Conservation (phyloP, 2,113 vertebrate genomes). For the Salvelinus namaycush region DNA sequence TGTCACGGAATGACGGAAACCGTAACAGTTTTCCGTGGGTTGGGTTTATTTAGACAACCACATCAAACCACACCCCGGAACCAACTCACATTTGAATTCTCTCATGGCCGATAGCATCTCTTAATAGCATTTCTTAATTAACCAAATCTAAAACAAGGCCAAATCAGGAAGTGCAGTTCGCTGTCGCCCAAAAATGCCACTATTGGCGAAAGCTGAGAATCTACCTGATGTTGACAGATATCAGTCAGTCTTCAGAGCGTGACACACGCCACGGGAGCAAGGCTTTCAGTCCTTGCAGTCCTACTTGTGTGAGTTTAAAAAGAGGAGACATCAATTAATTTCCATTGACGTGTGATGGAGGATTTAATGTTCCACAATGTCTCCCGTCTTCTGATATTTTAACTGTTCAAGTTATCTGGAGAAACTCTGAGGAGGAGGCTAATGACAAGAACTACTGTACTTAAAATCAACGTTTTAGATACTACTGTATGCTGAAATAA, state of each 20-base stretch:
- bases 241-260: slow-evolving; percentile 30
- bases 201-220: slow-evolving; percentile 36
- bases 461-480: background rate
- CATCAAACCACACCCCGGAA: too few relatives aligned
- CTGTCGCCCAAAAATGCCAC: slow-evolving; percentile 2
- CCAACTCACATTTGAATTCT: too few relatives aligned
- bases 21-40: too few relatives aligned
- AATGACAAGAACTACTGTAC: background rate
- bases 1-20: too few relatives aligned
- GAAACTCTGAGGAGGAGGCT: background rate
- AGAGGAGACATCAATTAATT: slow-evolving; percentile 21
- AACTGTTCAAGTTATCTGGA: background rate
- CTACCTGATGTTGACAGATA: slow-evolving; percentile 25
- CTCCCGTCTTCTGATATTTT: slow-evolving; percentile 2
- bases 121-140: too few relatives aligned
- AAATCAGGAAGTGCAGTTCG: too few relatives aligned
- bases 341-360: slow-evolving; percentile 17
- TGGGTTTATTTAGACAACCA: too few relatives aligned
- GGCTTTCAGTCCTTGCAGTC: slow-evolving; percentile 28
- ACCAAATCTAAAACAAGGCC: too few relatives aligned
- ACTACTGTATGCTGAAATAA: background rate
- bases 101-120: too few relatives aligned
- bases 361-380: slow-evolving; percentile 13
- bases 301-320: slow-evolving; percentile 27
- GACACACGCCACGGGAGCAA: slow-evolving; percentile 2